Conservation (phyloP, 1,140 invertebrate genomes). For the Octopus bimaculoides region DNA sequence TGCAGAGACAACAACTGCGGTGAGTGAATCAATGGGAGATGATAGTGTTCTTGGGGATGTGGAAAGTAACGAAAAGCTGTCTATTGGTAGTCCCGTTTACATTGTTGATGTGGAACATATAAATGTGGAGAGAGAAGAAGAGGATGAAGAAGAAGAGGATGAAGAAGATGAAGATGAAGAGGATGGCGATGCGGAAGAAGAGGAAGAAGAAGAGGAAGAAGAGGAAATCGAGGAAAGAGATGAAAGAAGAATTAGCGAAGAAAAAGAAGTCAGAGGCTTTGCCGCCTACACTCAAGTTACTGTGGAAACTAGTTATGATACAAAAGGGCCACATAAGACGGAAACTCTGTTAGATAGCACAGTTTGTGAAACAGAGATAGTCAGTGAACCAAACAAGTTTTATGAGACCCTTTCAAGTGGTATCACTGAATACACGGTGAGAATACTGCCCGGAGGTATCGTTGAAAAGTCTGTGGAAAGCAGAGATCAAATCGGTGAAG, state of each 20-base stretch:
- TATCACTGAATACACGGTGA: conserved; percentile 2
- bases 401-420: not conserved
- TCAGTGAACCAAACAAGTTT: not conserved
- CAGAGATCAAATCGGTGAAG: not conserved
- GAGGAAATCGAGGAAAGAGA: not conserved
- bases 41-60: no score
- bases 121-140: no score
- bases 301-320: not conserved
- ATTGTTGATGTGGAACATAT: no score
- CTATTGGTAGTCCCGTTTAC: no score
- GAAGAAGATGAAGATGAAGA: not conserved
- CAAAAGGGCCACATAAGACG: not conserved
- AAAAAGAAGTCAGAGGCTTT: not conserved
- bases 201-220: not conserved
- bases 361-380: not conserved
- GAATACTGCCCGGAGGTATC: not conserved
- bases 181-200: not conserved
- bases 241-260: not conserved
- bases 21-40: not conserved
- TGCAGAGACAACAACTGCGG: not conserved
- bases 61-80: no score
- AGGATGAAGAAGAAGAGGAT: not conserved
- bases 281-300: not conserved
- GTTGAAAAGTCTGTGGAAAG: not conserved
- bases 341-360: not conserved